phyloP scores from a whole-genome alignment of 1,140 invertebrate species.

The Muscidifurax raptorellus region DNA sequence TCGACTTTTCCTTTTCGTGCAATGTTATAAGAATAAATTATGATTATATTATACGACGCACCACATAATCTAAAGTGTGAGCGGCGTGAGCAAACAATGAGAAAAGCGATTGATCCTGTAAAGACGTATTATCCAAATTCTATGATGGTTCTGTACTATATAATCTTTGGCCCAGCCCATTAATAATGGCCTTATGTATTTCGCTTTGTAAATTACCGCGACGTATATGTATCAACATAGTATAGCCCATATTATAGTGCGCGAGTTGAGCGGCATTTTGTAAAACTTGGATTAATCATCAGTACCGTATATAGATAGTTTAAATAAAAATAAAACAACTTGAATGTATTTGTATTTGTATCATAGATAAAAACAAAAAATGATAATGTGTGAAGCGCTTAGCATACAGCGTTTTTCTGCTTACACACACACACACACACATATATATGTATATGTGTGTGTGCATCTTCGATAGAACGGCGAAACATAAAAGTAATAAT shows the following conservation, averaged over 20 bases:
- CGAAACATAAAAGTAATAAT: neutral
- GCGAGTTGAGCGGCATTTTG: slow-evolving; percentile 44
- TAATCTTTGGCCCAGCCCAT: slow-evolving; percentile 37
- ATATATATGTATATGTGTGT: too few species aligned
- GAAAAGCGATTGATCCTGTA: slow-evolving; percentile 14
- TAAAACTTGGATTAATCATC: slow-evolving; percentile 47
- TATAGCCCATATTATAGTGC: slow-evolving; percentile 23
- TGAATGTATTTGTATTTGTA: slow-evolving; percentile 51
- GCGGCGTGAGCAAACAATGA: neutral
- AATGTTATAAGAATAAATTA: slow-evolving; percentile 16
- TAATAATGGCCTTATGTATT: slow-evolving; percentile 40
- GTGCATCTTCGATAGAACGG: slow-evolving; percentile 12
- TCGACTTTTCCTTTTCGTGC: slow-evolving; percentile 23
- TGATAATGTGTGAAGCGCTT: slow-evolving; percentile 24
- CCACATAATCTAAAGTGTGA: neutral
- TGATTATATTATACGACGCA: neutral
- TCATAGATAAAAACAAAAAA: slow-evolving; percentile 42
- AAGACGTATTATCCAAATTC: slow-evolving; percentile 28
- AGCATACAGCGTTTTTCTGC: neutral
- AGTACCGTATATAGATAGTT: slow-evolving; percentile 40
- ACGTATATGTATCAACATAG: slow-evolving; percentile 30
- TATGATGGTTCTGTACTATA: slow-evolving; percentile 34
- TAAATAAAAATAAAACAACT: slow-evolving; percentile 7
- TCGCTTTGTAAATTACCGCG: slow-evolving; percentile 47
- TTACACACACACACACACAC: too few species aligned